Evolutionary conservation across 2,113 vertebrate species (phyloP).

Genomic region (Phodopus roborovskii): DNA sequence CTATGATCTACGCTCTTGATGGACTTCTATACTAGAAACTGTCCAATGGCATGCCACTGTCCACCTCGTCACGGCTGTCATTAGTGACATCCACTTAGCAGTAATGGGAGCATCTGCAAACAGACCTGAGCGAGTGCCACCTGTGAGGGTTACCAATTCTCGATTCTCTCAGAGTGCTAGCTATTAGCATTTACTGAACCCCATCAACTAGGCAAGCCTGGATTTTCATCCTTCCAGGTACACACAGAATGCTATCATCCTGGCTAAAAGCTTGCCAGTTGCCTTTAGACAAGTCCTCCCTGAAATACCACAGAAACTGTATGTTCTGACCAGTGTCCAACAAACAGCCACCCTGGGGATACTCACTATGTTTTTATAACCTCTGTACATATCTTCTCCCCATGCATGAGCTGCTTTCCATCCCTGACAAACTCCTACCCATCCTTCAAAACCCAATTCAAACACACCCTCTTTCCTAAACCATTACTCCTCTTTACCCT

Average conservation of each 20-base stretch:
- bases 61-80: not conserved
- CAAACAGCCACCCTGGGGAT: not conserved
- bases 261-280: not conserved
- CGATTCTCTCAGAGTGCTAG: not conserved
- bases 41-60: not conserved
- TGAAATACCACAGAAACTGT: not conserved
- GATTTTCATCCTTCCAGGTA: not conserved
- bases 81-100: not conserved
- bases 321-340: not conserved
- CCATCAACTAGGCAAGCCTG: not conserved
- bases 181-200: not conserved
- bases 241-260: not conserved
- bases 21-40: not conserved
- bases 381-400: not conserved
- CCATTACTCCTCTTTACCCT: not conserved
- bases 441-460: not conserved
- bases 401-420: not conserved
- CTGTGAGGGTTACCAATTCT: too few species aligned
- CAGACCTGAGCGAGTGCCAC: not conserved
- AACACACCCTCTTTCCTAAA: constrained; percentile 2
- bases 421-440: not conserved
- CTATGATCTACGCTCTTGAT: not conserved
- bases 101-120: not conserved
- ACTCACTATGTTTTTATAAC: not conserved
- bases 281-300: not conserved